These are phyloP conservation scores for Alexandromys fortis DNA, from an alignment of 2,113 vertebrate species.

Conservation along the genomic window DNA sequence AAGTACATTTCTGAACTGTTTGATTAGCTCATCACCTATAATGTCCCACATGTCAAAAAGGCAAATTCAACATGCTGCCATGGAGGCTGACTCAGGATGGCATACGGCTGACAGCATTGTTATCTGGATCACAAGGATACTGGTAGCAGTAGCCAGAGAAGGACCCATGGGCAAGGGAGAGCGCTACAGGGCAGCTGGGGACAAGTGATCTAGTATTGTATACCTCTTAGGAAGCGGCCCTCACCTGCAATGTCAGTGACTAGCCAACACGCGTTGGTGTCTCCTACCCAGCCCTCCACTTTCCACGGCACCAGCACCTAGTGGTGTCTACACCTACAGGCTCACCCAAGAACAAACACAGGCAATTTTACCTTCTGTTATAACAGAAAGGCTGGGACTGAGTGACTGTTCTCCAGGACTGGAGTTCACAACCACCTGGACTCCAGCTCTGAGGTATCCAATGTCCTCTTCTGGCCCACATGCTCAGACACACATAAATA, in stretches of 20 bases:
- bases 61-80: not conserved
- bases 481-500: not conserved
- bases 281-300: not conserved
- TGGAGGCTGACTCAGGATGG: not conserved
- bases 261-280: no score
- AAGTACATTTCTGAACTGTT: not conserved
- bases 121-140: not conserved
- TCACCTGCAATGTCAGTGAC: not conserved
- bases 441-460: not conserved
- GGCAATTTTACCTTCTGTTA: not conserved
- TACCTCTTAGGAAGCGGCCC: not conserved
- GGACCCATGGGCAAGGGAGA: not conserved
- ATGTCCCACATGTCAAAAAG: not conserved
- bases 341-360: not conserved
- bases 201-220: not conserved
- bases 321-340: not conserved
- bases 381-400: no score
- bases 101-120: not conserved
- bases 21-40: not conserved
- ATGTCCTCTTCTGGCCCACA: not conserved
- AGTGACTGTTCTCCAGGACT: not conserved
- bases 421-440: not conserved
- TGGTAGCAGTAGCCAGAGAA: not conserved
- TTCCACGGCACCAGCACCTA: not conserved
- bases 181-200: not conserved